A percentile compares a stretch with the other conserved stretches of the same genome.
These are phyloP conservation scores for Camponotus vicinus DNA, from an alignment of 1,140 invertebrate genomes.

Conservation along the genomic window DNA sequence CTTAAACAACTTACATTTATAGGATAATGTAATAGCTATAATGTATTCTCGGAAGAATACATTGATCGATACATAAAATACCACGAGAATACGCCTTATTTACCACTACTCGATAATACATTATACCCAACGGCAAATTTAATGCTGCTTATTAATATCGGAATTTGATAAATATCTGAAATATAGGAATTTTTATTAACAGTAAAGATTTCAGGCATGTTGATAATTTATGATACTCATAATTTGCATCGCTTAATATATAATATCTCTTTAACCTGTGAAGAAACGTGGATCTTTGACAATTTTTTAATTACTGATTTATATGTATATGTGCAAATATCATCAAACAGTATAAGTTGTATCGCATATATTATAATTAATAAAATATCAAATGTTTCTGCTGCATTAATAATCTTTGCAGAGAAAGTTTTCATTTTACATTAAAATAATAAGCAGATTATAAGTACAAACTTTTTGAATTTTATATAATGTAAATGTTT, in stretches of 20 bases:
- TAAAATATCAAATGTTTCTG: background rate
- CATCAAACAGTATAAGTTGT: background rate
- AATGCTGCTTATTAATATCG: slow-evolving; percentile 56
- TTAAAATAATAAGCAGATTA: background rate
- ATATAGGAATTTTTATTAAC: slow-evolving; percentile 60
- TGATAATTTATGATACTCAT: slow-evolving; percentile 30
- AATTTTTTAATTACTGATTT: slow-evolving; percentile 5
- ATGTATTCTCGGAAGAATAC: background rate
- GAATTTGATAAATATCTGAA: slow-evolving; percentile 48
- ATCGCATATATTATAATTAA: background rate
- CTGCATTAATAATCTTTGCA: background rate
- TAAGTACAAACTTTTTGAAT: background rate
- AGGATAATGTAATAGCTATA: background rate
- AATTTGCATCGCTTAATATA: slow-evolving; percentile 32
- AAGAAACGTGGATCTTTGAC: background rate
- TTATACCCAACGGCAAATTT: slow-evolving; percentile 44
- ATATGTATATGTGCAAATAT: background rate
- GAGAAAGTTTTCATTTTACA: background rate
- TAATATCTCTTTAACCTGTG: slow-evolving; percentile 9
- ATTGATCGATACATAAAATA: slow-evolving; percentile 36
- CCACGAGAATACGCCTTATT: slow-evolving; percentile 21
- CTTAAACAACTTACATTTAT: slow-evolving; percentile 24
- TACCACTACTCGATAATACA: slow-evolving; percentile 26
- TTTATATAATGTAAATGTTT: background rate
- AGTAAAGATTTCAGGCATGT: slow-evolving; percentile 22